These are phyloP conservation scores for Tetramorium simillimum DNA, from an alignment of 1,140 invertebrate species.

Conservation along the genomic window DNA sequence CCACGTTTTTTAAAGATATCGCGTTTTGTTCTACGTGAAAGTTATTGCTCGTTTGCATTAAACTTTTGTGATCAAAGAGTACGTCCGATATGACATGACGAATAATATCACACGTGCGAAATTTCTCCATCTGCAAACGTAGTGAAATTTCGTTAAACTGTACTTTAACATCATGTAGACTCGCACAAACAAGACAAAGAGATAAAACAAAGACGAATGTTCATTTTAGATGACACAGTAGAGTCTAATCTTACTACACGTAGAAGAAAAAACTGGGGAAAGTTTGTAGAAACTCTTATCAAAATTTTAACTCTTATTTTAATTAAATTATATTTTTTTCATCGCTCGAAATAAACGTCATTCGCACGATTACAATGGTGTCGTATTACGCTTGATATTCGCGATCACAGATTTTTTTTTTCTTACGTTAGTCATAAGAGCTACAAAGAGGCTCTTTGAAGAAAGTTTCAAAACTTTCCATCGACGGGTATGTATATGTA, in stretches of 20 bases:
- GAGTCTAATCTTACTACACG: not conserved
- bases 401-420: too few relatives aligned
- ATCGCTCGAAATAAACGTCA: not conserved
- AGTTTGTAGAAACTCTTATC: not conserved
- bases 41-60: not conserved
- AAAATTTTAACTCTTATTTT: not conserved
- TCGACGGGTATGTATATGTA: too few relatives aligned
- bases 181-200: not conserved
- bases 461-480: not conserved
- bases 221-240: not conserved
- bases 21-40: not conserved
- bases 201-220: not conserved
- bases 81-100: not conserved
- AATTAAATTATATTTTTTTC: not conserved
- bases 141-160: constrained; percentile 26
- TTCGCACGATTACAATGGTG: not conserved
- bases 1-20: not conserved
- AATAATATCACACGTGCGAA: constrained; percentile 12
- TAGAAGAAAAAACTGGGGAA: not conserved
- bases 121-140: constrained; percentile 19
- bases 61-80: constrained; percentile 26
- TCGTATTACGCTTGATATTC: not conserved
- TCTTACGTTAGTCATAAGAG: too few relatives aligned
- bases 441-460: not conserved
- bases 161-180: not conserved